Base-by-base conservation (phyloP, 2,797 vertebrate genomes). In the Tolypeutes matacus region DNA sequence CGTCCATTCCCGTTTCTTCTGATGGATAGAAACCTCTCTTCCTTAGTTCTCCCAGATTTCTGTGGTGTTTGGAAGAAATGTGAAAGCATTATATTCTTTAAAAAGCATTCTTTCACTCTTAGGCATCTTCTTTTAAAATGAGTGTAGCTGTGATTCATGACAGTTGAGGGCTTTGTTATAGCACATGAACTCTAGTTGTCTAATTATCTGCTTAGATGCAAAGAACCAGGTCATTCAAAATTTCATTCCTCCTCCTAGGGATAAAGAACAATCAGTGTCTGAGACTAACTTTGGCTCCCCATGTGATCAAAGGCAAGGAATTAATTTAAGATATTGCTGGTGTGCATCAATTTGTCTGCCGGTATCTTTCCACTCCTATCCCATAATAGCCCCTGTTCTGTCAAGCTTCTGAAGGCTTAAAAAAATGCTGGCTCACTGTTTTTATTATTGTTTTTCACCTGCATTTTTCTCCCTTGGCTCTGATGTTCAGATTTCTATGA, bases 351-450 rank as follows among this genome's bases (percentile, higher is more conserved):
- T 88, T 89, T 39, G 20, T 70, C 20, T 49, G 51, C 65, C 20
- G 29, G 34, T 81, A 62, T 25, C 20, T 77, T 80, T 76, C 67
- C 56, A 72, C 20, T 39, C 21, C 18, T 86, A 0, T 82, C 29
- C 64, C 21, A 17, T 27, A 51, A 7, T 42, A 88, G 56, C 21
- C 82, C 6, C 42, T 29, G 10, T 13, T 67, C 21, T 83, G 7
- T 60, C 80, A n/a, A 93, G 72, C 34, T 94, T 93, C 62, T 51
- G 65, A 88, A 69, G 56, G 36, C 21, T 86, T 73, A 4, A 75
- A 91, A 91, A 88, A 73, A 29, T 82, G 39, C 83, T 73, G 85
- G 4, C n/a, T 92, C 46, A 62, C 18, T 82, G 60, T 72, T 96
- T 82, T 70, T 84, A 36, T 77, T 70, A 36, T 87, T 76, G 31